These are phyloP conservation scores for Caretta caretta DNA, from an alignment of 2,113 vertebrate genomes.

Conservation along the genomic window DNA sequence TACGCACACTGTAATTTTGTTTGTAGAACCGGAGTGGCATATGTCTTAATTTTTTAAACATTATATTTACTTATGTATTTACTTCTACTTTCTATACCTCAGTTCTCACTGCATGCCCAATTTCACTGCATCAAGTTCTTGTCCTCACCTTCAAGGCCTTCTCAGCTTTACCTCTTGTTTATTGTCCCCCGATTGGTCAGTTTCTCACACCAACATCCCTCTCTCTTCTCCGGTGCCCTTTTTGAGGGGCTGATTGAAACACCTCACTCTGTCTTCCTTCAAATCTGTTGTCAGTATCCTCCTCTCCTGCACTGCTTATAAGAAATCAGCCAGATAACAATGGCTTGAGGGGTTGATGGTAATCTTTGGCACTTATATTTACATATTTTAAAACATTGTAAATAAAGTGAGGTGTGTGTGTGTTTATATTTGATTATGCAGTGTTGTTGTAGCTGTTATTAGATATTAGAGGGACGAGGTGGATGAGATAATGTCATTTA, in stretches of 20 bases:
- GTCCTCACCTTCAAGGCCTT: neutral
- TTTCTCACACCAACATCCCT: neutral
- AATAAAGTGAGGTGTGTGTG: neutral
- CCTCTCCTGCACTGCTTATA: neutral
- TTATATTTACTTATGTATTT: neutral
- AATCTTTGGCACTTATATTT: neutral
- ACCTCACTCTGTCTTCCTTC: neutral
- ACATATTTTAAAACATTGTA: neutral
- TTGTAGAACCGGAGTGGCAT: neutral
- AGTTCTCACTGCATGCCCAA: neutral
- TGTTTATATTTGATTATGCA: neutral
- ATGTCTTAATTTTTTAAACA: neutral
- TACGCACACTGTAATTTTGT: neutral
- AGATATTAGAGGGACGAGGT: neutral
- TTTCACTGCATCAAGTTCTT: neutral
- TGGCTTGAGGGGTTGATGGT: neutral
- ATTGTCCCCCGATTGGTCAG: neutral
- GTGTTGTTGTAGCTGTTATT: neutral
- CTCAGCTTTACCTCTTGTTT: neutral
- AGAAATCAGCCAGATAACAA: neutral
- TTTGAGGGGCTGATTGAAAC: too few species aligned
- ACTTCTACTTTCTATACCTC: neutral
- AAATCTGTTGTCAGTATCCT: neutral
- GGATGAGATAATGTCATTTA: neutral
- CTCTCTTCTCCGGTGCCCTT: neutral